phyloP scores from a whole-genome alignment of 1,140 invertebrate species.

The Popillia japonica region DNA sequence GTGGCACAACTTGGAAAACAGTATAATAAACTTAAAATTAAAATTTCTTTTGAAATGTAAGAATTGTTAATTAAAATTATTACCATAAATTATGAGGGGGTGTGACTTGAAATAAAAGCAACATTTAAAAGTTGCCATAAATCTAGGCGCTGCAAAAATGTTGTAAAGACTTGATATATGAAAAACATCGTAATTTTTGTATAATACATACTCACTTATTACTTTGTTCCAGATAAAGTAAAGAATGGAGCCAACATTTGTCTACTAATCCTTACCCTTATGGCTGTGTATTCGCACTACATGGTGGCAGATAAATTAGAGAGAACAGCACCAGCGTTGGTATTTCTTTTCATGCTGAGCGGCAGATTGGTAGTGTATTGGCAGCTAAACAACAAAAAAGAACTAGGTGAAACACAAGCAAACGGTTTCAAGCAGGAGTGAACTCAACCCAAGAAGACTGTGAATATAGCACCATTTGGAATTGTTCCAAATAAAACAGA shows the following conservation, averaged over 20 bases:
- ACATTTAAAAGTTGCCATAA: too few relatives aligned
- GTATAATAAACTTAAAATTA: too few relatives aligned
- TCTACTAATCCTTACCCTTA: conserved; percentile 82
- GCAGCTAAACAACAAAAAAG: conserved; percentile 67
- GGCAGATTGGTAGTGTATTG: conserved; percentile 85
- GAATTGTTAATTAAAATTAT: too few relatives aligned
- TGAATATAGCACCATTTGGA: conserved; percentile 19
- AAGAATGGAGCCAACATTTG: conserved; percentile 89
- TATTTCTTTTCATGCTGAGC: conserved; percentile 95
- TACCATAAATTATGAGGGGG: too few relatives aligned
- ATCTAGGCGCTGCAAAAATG: too few relatives aligned
- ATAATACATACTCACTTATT: too few relatives aligned
- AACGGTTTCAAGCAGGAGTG: conserved; percentile 74
- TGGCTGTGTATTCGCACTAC: conserved; percentile 92
- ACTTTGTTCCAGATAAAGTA: conserved; percentile 78
- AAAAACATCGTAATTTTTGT: too few relatives aligned
- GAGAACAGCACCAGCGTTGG: conserved; percentile 88
- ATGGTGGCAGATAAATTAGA: conserved; percentile 94
- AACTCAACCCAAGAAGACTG: conserved; percentile 43
- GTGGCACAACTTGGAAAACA: too few relatives aligned
- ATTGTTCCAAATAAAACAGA: not conserved
- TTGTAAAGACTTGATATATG: too few relatives aligned
- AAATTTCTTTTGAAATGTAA: too few relatives aligned
- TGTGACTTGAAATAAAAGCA: too few relatives aligned
- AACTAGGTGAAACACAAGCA: conserved; percentile 65